Percentiles rank a stretch among this genome's conserved stretches.
These are phyloP conservation scores for Fukomys damarensis DNA, from an alignment of 2,113 vertebrate genomes.

Conservation along the genomic window DNA sequence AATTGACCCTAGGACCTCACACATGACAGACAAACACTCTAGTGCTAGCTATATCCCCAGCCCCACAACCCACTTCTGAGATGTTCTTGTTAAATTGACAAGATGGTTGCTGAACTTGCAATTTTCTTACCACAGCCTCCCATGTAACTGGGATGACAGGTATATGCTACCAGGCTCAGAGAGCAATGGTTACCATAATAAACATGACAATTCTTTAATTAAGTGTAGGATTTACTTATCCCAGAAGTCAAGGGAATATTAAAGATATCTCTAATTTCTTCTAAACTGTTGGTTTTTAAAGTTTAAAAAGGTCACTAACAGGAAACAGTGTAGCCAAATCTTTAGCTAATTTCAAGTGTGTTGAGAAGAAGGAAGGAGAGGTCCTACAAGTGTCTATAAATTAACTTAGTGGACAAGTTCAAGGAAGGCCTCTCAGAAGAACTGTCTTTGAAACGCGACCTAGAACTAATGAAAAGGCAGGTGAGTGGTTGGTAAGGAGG, in stretches of 20 bases:
- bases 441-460: not conserved
- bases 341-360: constrained; percentile 7
- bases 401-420: not conserved
- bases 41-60: not conserved
- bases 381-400: not conserved
- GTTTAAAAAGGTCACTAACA: not conserved
- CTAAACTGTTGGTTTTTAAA: constrained; percentile 35
- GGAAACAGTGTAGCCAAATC: not conserved
- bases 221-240: constrained; percentile 24
- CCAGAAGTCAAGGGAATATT: constrained; percentile 49
- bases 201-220: not conserved
- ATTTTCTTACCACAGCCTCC: not conserved
- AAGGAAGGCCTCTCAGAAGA: not conserved
- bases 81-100: not conserved
- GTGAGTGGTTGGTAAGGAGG: not conserved
- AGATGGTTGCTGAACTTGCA: not conserved
- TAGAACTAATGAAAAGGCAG: not conserved
- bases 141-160: not conserved
- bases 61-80: not conserved
- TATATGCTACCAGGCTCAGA: not conserved
- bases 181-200: constrained; percentile 36
- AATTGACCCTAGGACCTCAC: not conserved
- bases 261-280: constrained; percentile 36
- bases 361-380: not conserved
- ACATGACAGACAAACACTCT: not conserved